Evolutionary conservation across 2,888 invertebrate genomes (phyloP), one percentile per base, ranked within the genome.

Genomic region (Augiades crinisus): DNA sequence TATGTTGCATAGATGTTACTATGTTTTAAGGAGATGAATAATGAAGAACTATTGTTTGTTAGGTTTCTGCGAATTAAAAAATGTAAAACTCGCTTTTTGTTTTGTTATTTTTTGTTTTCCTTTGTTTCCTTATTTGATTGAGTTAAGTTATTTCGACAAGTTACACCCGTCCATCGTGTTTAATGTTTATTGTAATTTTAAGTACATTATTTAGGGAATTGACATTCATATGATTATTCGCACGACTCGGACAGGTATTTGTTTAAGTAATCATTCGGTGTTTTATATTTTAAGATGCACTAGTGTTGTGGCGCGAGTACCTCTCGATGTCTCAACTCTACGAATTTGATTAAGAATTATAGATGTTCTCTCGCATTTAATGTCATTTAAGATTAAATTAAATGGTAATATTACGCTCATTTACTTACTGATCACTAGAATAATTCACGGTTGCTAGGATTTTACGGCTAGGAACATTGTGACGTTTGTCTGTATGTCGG

Each of bases 1-100:
- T 90, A 89, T 90, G 88, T 90, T 90, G 85, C 89, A 87, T 90
- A 90, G 87, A 90, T 90, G 90, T 90, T 90, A 90, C 89, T 90
- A 90, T 89, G 90, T 90, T 90, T 87, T 90, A 88, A 86, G 88
- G 72, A 80, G 78, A 81, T 80, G 81, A 85, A 79, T 76, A 76
- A 66, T 79, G 78, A 80, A 80, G 83, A 88, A 87, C 73, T 87
- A 90, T 90, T 90, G 89, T 90, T 90, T 90, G 90, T 90, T 90
- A 90, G 89, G 83, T 90, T 89, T 90, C 89, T 83, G 87, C 87
- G 78, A 90, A 90, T 89, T 90, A 89, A 90, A 85, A 30, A 81
- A 69, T 84, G 85, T 89, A 90, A 87, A 89, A 88, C 85, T 82
- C n/a, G n/a, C n/a, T 68, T 75, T 78, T 77, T 76, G 77, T 74